Conservation (phyloP, 2,113 vertebrate genomes). For the Hypanus sabinus region DNA sequence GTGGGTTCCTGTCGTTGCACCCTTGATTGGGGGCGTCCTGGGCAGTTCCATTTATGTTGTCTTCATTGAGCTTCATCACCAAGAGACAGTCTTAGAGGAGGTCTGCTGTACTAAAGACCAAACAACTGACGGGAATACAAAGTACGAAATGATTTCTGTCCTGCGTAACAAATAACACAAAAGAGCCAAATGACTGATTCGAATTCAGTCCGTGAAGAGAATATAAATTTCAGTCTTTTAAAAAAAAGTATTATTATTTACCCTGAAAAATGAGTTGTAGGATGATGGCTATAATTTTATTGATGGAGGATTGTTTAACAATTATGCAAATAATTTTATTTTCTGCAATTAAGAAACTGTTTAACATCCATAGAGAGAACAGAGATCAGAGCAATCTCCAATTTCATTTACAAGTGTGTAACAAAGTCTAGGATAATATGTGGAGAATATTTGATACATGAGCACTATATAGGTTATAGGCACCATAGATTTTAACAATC, state of each 20-base stretch:
- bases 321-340: not conserved
- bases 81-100: slow-evolving; percentile 43
- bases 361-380: not conserved
- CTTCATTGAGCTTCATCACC: slow-evolving; percentile 82
- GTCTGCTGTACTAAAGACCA: slow-evolving; percentile 45
- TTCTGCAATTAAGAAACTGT: not conserved
- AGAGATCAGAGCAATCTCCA: not conserved
- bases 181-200: not conserved
- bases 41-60: slow-evolving; percentile 73
- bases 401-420: not conserved
- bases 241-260: not conserved
- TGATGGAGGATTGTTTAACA: not conserved
- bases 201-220: not conserved
- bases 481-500: not conserved
- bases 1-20: slow-evolving; percentile 86
- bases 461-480: not conserved
- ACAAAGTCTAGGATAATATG: not conserved
- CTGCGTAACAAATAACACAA: not conserved
- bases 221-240: not conserved
- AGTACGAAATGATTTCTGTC: slow-evolving; percentile 73
- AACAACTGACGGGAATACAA: slow-evolving; percentile 60
- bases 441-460: not conserved
- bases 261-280: not conserved
- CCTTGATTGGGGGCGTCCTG: slow-evolving; percentile 72
- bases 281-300: slow-evolving; percentile 6